Conservation (phyloP, 2,113 vertebrate genomes). For the Actinemys pallida region DNA sequence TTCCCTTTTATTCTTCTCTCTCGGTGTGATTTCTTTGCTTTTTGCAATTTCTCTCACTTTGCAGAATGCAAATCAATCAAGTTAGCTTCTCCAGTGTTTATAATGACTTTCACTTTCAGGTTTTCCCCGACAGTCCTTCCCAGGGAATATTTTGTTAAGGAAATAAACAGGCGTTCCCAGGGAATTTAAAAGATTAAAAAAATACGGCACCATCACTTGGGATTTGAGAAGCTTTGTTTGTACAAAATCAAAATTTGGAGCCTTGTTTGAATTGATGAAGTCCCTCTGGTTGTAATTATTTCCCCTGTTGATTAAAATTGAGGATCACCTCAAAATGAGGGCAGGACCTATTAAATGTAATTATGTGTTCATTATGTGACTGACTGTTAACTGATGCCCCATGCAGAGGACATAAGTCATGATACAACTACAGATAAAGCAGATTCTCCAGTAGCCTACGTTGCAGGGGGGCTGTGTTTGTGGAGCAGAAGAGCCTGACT, state of each 20-base stretch:
- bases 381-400: not conserved
- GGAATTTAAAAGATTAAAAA: not conserved
- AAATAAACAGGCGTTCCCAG: rapidly evolving
- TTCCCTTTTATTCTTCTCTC: not conserved
- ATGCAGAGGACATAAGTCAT: rapidly evolving
- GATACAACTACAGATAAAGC: rapidly evolving
- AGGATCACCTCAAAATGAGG: conserved; percentile 52
- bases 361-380: not conserved
- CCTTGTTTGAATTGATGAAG: conserved; percentile 32
- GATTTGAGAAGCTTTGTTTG: not conserved
- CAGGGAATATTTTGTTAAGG: not conserved
- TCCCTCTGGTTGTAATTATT: conserved; percentile 47
- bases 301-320: conserved; percentile 6
- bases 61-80: rapidly evolving
- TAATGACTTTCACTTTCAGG: not conserved
- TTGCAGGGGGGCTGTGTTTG: not conserved
- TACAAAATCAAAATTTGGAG: conserved; percentile 27
- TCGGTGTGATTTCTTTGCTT: not conserved
- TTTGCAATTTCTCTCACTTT: not conserved
- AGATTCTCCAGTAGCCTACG: rapidly evolving
- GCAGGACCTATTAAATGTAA: conserved; percentile 61
- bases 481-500: rapidly evolving
- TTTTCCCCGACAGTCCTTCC: not conserved
- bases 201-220: not conserved
- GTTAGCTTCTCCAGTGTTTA: rapidly evolving